These are phyloP conservation scores for Crossaster papposus DNA, from an alignment of 53 echinoderm and acorn worm species.

Conservation along the genomic window DNA sequence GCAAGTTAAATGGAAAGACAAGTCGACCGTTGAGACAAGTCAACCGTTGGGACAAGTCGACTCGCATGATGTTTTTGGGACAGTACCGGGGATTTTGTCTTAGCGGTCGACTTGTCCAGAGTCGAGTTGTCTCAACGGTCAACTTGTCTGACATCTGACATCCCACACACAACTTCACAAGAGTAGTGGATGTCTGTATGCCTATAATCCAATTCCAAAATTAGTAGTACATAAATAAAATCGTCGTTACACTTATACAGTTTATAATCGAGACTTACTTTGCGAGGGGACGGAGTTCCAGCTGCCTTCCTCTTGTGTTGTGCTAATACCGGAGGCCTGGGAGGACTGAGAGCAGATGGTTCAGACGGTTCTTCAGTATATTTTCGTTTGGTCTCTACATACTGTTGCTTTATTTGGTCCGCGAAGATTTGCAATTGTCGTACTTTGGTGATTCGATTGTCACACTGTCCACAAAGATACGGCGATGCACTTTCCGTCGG, in stretches of 20 bases:
- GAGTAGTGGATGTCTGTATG: too few species aligned
- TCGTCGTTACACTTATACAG: background rate
- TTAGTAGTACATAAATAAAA: background rate
- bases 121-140: too few species aligned
- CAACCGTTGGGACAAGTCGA: too few species aligned
- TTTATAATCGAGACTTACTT: background rate
- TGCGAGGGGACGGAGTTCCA: background rate
- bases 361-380: background rate
- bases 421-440: background rate
- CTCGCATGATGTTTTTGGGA: too few species aligned
- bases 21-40: too few species aligned
- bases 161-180: too few species aligned
- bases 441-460: background rate
- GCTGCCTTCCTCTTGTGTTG: background rate
- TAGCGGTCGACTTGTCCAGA: too few species aligned
- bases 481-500: background rate
- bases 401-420: background rate
- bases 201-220: background rate
- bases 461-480: constrained; percentile 1
- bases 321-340: background rate
- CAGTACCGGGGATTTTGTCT: too few species aligned
- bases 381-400: background rate
- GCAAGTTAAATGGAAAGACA: too few species aligned
- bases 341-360: too few species aligned
- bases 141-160: too few species aligned